Base-by-base conservation (phyloP, 2,113 vertebrate genomes). In the Seriola aureovittata region DNA sequence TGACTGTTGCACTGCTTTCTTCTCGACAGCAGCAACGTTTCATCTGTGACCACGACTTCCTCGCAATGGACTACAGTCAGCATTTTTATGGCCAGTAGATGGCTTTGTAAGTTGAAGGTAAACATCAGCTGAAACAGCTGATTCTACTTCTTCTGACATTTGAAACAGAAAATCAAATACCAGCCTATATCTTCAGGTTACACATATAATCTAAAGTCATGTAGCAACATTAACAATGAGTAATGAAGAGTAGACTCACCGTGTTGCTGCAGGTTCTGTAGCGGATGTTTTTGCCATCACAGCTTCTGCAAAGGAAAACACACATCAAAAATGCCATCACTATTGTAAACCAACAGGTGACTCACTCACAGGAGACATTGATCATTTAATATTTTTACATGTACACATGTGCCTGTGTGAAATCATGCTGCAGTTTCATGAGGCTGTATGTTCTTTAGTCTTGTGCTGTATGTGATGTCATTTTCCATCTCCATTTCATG, bases 231-330 rank as follows among this genome's bases (percentile, higher is more conserved):
- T 52, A 25, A 46, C 14, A 40, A 75, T 10, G 1, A 13, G 7
- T 23, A 34, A 2, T 42, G 16, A 60, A 17, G 23, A 67, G 14
- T 32, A 48, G 50, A 98, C 97, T 96, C 91, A 99, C 97, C 59
- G 92, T 96, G 91, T 95, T 98, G 91, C 97, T 98, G 96, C 97
- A 99, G 38, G 96, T 97, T 94, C 95, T 96, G 92, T 99, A 99
- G 29, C 97, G 96, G 91, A 99, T 99, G 89, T 97, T 98, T 88
- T 95, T 96, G 71, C 97, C 97, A 92, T 97, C 96, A 81, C 97
- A 98, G 88, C 94, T 97, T 92, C 97, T 98, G 93, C 62, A 86
- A 79, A 84, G 71, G 19, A 81, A 72, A 7, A 38, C 5, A 11
- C 38, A 11, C 23, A 74, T 71, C 52, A 48, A 21, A 16, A 17